phyloP scores from a whole-genome alignment of 92 coral and sea anemone species.

The Umimayanthus chanpuru region DNA sequence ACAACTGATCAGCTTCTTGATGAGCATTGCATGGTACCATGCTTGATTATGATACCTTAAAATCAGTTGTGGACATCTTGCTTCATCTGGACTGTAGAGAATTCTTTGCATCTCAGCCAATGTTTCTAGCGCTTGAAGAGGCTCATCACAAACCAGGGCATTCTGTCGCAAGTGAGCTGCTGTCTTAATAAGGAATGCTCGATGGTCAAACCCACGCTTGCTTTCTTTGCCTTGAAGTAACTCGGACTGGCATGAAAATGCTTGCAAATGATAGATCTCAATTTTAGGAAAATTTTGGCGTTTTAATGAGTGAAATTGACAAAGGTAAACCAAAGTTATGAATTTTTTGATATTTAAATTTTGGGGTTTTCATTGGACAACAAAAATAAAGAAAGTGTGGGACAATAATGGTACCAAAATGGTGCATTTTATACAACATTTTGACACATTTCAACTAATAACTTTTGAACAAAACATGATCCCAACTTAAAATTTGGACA shows the following conservation, averaged over 20 bases:
- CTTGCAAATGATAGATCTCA: conserved; percentile 5
- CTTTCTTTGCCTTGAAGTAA: conserved; percentile 37
- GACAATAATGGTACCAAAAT: conserved; percentile 9
- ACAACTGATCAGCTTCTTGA: conserved; percentile 24
- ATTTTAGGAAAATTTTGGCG: conserved; percentile 8
- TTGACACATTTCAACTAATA: conserved; percentile 2
- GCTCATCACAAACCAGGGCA: conserved; percentile 33
- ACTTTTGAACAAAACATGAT: conserved; percentile 18
- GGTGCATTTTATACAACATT: conserved; percentile 8
- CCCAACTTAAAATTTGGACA: neutral
- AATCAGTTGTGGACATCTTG: conserved; percentile 43
- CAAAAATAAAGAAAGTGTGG: conserved; percentile 15
- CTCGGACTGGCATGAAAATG: neutral
- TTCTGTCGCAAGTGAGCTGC: conserved; percentile 50
- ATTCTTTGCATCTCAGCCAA: conserved; percentile 53
- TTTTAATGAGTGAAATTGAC: conserved; percentile 19
- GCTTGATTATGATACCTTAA: conserved; percentile 46
- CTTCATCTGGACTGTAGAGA: conserved; percentile 37
- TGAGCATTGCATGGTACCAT: conserved; percentile 60
- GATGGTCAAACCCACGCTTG: conserved; percentile 49
- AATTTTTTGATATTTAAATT: neutral
- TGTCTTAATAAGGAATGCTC: conserved; percentile 53
- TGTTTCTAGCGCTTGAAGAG: conserved; percentile 35
- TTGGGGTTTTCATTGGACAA: conserved; percentile 11
- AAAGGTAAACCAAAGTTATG: conserved; percentile 16